Evolutionary conservation across 2,888 invertebrate species (phyloP), one percentile per base, ranked within the genome.

Genomic region (Congeria kusceri): DNA sequence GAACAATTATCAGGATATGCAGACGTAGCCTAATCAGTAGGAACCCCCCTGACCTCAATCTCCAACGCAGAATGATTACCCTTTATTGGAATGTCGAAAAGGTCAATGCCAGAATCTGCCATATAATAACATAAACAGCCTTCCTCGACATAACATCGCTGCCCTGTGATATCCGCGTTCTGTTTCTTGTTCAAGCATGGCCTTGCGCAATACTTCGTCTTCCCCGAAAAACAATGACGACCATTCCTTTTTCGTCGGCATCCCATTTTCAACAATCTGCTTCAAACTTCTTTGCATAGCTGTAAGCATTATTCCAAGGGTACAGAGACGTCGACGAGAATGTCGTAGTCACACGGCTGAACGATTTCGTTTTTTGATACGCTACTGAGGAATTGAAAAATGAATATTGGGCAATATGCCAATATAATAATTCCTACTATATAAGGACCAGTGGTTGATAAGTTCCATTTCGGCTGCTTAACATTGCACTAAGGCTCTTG

Each of bases 371-470:
- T 56, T 49, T 65, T 61, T 9, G 79, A 44, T 15, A 79, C 9
- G 39, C 63, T 66, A 5, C 32, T 68, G n/a, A 29, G 27, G 0
- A 72, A 46, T 15, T 53, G n/a, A 15, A 76, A 68, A 18, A 68
- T 25, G 18, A 76, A n/a, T 3, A 80, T 47, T 5, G 80, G 80
- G 46, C 49, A 80, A 29, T 69, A 80, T 23, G 76, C 23, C 7
- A 80, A 59, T n/a, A 76, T 20, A 9, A 76, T 11, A n/a, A 80
- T 57, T 18, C 72, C 69, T 18, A 80, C 20, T 20, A 69, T 29
- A 25, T 73, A 78, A 15, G 77, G 77, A 13, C 62, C 46, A 11
- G 39, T 39, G 39, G 39, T 39, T 11, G 39, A 39, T 9, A 39
- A 39, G 39, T 39, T 39, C 39, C 15, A 39, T 39, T 39, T 39